These are phyloP conservation scores for Fistularia commersonii DNA, from an alignment of 2,797 vertebrate species.

Conservation along the genomic window DNA sequence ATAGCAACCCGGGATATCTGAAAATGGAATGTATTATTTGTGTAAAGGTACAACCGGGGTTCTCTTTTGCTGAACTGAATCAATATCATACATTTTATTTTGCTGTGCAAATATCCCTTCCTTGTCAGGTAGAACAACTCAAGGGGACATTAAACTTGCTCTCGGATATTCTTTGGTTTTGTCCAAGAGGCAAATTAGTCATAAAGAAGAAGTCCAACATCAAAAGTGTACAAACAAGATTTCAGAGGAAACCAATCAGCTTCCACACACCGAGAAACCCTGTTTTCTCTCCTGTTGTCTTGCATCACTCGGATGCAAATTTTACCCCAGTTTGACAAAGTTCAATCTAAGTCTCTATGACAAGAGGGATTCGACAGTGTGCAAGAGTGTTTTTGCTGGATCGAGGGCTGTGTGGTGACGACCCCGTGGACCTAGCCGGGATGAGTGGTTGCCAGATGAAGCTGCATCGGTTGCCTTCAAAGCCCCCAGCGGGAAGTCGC, in stretches of 20 bases:
- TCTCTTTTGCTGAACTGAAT: too few relatives aligned
- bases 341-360: background rate
- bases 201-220: too few relatives aligned
- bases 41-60: too few relatives aligned
- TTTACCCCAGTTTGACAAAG: background rate
- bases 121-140: too few relatives aligned
- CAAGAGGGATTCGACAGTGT: conserved; percentile 2
- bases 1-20: too few relatives aligned
- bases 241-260: background rate
- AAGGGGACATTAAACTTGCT: too few relatives aligned
- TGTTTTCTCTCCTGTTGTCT: background rate
- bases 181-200: too few relatives aligned
- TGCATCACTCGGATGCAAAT: background rate
- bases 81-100: too few relatives aligned
- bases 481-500: conserved; percentile 20
- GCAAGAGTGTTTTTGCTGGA: conserved; percentile 2
- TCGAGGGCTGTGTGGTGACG: conserved; percentile 3
- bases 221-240: too few relatives aligned
- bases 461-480: conserved; percentile 16
- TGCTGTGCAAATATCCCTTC: too few relatives aligned
- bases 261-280: background rate
- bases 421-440: conserved; percentile 15
- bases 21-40: too few relatives aligned
- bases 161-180: too few relatives aligned
- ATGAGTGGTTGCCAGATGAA: conserved; percentile 20